Evolutionary conservation across 2,797 vertebrate genomes (phyloP), one percentile per base, ranked within the genome.

Genomic region (Rhodeus uyekii): DNA sequence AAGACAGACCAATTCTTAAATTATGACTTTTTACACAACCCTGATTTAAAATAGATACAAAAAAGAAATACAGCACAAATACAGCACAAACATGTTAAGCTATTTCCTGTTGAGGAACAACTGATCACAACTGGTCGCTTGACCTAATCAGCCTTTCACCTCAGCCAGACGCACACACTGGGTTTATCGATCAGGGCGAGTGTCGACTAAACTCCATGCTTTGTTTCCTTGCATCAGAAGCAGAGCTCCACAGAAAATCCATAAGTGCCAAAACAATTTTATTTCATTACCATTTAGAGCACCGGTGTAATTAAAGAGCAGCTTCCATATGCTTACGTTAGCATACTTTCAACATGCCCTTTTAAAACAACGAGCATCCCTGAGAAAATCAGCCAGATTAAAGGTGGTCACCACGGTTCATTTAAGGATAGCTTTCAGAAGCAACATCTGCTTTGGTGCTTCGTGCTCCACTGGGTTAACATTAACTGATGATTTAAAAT

Each of bases 211-310:
- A 93, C 88, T 87, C 87, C 90, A 89, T 90, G 89, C 90, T 93
- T 86, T 88, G 89, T 90, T 93, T 92, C 86, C 88, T 92, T 90
- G 92, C 24, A 89, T 93, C 90, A 91, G 89, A 89, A 90, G 92
- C 81, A 13, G 46, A 86, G 39, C 73, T 12, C 76, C 84, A 84
- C 88, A 60, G 84, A 94, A 46, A 63, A 95, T 95, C 92, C 0
- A 95, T 95, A 92, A 80, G 89, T 89, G 19, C 90, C 92, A 92
- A 94, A 89, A 84, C 89, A 91, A 91, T 94, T 90, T 92, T 92
- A 92, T 87, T 91, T 91, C 89, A 79, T 87, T 89, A 90, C 85
- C 92, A 92, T 93, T 93, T 93, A 93, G 91, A 90, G 93, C 90
- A 93, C 87, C 85, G 80, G 34, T 80, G 86, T 92, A 93, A 95